Conservation (phyloP, 1,140 invertebrate species). For the Oryctes rhinoceros region DNA sequence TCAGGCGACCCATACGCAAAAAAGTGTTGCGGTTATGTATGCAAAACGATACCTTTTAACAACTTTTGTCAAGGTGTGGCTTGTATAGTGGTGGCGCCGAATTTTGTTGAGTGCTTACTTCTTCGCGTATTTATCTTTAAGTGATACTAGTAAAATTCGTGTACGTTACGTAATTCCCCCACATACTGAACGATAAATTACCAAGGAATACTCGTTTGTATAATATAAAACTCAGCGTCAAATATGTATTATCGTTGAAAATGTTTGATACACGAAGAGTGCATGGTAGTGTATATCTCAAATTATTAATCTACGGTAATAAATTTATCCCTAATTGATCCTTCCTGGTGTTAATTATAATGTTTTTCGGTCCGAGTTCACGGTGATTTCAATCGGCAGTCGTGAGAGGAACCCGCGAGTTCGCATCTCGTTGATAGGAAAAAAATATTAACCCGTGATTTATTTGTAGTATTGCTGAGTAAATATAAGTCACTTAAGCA, state of each 20-base stretch:
- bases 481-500: conserved; percentile 20
- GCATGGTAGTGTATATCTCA: not conserved
- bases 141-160: no score
- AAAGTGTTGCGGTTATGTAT: no score
- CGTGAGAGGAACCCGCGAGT: conserved; percentile 36
- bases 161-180: no score
- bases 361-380: conserved; percentile 35
- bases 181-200: no score
- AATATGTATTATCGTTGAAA: not conserved
- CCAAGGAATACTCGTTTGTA: not conserved
- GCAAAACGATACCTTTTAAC: no score
- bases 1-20: no score
- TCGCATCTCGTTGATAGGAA: not conserved
- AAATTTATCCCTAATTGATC: not conserved
- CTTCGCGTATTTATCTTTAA: no score
- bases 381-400: conserved; percentile 37
- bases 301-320: conserved; percentile 34
- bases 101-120: no score
- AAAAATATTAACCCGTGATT: conserved; percentile 28
- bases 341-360: conserved; percentile 40
- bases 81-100: no score
- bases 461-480: conserved; percentile 1
- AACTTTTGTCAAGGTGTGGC: no score
- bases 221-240: not conserved
- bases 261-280: not conserved